Percentiles rank a stretch among this genome's conserved stretches.
Evolutionary conservation across 2,888 invertebrate species (phyloP).

Genomic region (Cheilosia variabilis): DNA sequence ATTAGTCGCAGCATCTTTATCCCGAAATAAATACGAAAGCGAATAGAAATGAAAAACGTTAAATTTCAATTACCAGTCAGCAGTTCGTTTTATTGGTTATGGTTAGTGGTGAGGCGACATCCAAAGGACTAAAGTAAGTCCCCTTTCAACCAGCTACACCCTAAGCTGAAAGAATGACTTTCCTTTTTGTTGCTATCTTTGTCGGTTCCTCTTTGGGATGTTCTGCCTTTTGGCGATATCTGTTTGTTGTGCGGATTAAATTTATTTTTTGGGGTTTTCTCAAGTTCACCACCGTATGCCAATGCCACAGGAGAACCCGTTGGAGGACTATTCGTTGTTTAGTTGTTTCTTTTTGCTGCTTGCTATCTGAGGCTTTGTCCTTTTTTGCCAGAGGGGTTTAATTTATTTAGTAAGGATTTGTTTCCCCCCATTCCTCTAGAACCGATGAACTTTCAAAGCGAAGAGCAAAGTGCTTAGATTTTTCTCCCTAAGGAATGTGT

Average conservation of each 20-base stretch:
- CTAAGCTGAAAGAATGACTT: constrained; percentile 19
- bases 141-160: constrained; percentile 35
- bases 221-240: constrained; percentile 23
- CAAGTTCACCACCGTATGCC: constrained; percentile 26
- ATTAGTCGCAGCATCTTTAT: constrained; percentile 51
- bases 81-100: constrained; percentile 18
- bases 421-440: background rate
- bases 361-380: constrained; percentile 19
- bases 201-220: background rate
- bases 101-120: constrained; percentile 7
- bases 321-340: constrained; percentile 10
- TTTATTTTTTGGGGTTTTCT: constrained; percentile 6
- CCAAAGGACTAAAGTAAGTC: constrained; percentile 41
- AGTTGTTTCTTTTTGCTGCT: background rate
- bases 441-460: background rate
- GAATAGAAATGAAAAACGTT: constrained; percentile 37
- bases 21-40: constrained; percentile 38
- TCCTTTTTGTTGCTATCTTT: constrained; percentile 1
- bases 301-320: constrained; percentile 7
- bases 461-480: background rate
- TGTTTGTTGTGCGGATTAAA: constrained; percentile 49
- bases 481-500: constrained; percentile 26
- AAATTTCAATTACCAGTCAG: constrained; percentile 57
- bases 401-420: constrained; percentile 34
- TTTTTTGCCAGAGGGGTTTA: background rate